Conservation (phyloP, 2,888 invertebrate species). For the Pyrrhosoma nymphula region DNA sequence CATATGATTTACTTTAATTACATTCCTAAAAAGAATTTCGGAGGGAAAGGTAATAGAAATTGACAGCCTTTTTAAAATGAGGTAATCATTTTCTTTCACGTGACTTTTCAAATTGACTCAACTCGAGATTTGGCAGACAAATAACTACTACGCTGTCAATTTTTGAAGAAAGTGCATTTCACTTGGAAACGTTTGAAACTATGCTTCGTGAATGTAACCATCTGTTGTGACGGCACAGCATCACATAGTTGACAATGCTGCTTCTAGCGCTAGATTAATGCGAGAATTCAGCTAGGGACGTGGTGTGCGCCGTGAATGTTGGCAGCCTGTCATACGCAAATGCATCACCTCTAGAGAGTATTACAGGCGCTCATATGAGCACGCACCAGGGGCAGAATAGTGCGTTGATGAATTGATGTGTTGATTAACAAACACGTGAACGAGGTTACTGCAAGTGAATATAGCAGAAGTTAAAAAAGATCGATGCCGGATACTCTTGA, state of each 20-base stretch:
- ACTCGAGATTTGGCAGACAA: too few species aligned
- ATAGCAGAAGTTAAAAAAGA: too few species aligned
- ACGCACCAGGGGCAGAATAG: conserved; percentile 68
- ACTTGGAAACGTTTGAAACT: neutral
- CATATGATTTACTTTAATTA: too few species aligned
- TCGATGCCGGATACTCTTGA: too few species aligned
- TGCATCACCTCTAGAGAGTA: neutral
- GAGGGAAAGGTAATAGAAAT: too few species aligned
- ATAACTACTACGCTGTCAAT: too few species aligned
- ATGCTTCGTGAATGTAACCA: neutral
- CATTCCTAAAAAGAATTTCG: too few species aligned
- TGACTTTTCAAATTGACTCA: too few species aligned
- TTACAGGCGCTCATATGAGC: neutral
- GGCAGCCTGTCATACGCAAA: neutral
- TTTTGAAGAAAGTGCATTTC: neutral
- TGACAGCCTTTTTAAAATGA: too few species aligned
- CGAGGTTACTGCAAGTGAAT: too few species aligned
- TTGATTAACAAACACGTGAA: neutral
- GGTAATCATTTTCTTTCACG: too few species aligned
- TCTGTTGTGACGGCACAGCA: neutral
- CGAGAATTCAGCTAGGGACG: neutral
- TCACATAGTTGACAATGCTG: neutral
- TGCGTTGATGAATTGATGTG: neutral
- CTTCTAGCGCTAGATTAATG: neutral
- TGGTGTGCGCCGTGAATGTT: neutral